Percentiles rank a stretch among this genome's conserved stretches.
Conservation (phyloP, 2,888 invertebrate species). For the Sinohyriopsis cumingii region DNA sequence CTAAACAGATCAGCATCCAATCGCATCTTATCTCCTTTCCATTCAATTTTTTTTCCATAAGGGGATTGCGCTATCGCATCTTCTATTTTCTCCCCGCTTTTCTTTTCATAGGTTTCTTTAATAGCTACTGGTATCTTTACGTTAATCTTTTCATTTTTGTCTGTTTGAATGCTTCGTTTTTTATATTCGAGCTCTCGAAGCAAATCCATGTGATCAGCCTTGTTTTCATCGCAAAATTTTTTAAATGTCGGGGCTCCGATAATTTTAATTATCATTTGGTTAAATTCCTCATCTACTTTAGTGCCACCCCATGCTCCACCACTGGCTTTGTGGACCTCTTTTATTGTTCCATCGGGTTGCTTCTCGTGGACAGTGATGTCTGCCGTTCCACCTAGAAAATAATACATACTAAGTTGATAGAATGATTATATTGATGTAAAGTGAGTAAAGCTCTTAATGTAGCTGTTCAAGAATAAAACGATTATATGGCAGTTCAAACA, state of each 20-base stretch:
- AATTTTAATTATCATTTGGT: slow-evolving; percentile 3
- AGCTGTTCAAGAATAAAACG: too few species aligned
- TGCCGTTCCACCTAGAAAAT: slow-evolving; percentile 9
- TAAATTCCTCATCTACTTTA: slow-evolving; percentile 4
- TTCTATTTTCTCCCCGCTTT: slow-evolving; percentile 5
- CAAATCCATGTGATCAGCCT: slow-evolving; percentile 5
- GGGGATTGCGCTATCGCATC: slow-evolving; percentile 26
- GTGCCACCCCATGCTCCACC: slow-evolving; percentile 13
- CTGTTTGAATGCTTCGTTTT: slow-evolving; percentile 1
- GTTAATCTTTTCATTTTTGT: not conserved
- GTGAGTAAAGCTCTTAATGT: too few species aligned
- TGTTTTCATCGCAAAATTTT: slow-evolving; percentile 4
- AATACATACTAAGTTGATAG: too few species aligned
- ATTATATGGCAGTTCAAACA: too few species aligned
- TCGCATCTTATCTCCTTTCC: slow-evolving; percentile 36
- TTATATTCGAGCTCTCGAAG: slow-evolving; percentile 5
- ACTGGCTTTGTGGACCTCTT: slow-evolving; percentile 5
- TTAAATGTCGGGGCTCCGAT: slow-evolving; percentile 3
- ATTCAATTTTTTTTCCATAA: slow-evolving; percentile 21
- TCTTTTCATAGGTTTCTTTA: not conserved
- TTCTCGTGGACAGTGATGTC: slow-evolving; percentile 8
- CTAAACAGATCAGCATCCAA: slow-evolving; percentile 34
- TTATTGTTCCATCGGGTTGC: not conserved
- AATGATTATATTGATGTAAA: too few species aligned
- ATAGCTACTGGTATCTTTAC: slow-evolving; percentile 3